Evolutionary conservation across 2,888 invertebrate genomes (phyloP), one percentile per base, ranked within the genome.

Genomic region (Phyllotreta striolata): DNA sequence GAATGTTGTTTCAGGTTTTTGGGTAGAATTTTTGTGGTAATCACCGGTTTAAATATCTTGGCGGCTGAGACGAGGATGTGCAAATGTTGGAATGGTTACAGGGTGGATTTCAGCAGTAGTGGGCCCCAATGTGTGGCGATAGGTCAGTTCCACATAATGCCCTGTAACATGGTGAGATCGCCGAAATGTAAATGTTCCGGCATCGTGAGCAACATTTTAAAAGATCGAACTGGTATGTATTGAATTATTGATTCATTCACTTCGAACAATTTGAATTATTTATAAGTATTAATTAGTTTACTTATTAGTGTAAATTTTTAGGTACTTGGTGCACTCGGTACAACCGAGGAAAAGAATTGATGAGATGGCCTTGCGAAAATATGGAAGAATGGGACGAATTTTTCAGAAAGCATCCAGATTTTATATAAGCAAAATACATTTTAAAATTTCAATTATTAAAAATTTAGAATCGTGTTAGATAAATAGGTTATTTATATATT

Each of bases 301-400:
- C 4, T 24, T 4, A 24, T 24, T 24, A 1, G 24, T 24, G 24
- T 51, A 43, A 13, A 37, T 47, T 64, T 70, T 39, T 14, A 70
- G 70, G 79, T 49, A 78, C 78, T 49, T 79, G 78, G 78, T 79
- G 79, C 63, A 76, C 78, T 2, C 72, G 72, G 59, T 78, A 76
- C 67, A 72, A 67, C 47, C 73, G 72, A 63, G 79, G 79, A 6
- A 66, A 74, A 57, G 78, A 78, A 66, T 63, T 74, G 46, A 74
- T 62, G 71, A 67, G 78, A 43, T 79, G 79, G 79, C 76, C 78
- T 3, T 79, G 79, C 62, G 79, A 79, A 62, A 79, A 79, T 63
- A 66, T 70, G 7, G 43, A 69, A 40, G 78, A 78, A 58, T 79
- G 79, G 79, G 73, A 77, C 13, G 73, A 73, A 3, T 79, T 78